A percentile compares a stretch with the other conserved stretches of the same genome.
Evolutionary conservation across 2,888 invertebrate genomes (phyloP).

Genomic region (Cheilosia vulpina): DNA sequence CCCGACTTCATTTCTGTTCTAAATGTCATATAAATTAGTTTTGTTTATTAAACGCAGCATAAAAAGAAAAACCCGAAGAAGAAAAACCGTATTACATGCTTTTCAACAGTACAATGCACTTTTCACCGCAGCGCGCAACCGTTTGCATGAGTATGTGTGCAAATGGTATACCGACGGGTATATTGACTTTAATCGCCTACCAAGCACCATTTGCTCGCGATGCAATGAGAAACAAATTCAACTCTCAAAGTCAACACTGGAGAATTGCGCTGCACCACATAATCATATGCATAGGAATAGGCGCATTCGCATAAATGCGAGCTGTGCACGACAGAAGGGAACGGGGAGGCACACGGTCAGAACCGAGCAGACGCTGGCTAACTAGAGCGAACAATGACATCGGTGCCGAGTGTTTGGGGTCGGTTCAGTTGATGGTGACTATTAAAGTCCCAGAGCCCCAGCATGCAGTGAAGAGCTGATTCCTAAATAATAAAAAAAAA

Average conservation of each 20-base stretch:
- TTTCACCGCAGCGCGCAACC: conserved; percentile 25
- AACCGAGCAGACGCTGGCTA: conserved; percentile 63
- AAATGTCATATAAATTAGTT: conserved; percentile 60
- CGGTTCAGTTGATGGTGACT: conserved; percentile 45
- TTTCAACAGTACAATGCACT: conserved; percentile 73
- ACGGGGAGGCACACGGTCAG: neutral
- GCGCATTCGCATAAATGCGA: conserved; percentile 60
- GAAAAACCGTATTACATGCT: conserved; percentile 36
- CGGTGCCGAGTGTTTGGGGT: conserved; percentile 66
- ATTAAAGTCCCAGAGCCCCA: neutral
- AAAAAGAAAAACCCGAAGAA: neutral
- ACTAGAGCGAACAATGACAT: conserved; percentile 75
- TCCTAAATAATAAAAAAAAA: conserved; percentile 13
- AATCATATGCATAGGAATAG: conserved; percentile 52
- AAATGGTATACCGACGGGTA: conserved; percentile 26
- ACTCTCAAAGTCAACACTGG: conserved; percentile 63
- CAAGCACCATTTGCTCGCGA: conserved; percentile 64
- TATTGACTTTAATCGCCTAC: conserved; percentile 71
- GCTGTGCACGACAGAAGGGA: conserved; percentile 8
- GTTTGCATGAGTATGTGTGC: conserved; percentile 9
- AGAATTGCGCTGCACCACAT: conserved; percentile 24
- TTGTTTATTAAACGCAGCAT: conserved; percentile 58
- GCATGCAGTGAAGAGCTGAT: conserved; percentile 13
- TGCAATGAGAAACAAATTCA: conserved; percentile 62
- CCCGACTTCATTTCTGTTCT: conserved; percentile 56